Percentiles rank a stretch among this genome's conserved stretches.
phyloP scores from a whole-genome alignment of 2,797 vertebrate genomes.

The Antennarius maculatus region DNA sequence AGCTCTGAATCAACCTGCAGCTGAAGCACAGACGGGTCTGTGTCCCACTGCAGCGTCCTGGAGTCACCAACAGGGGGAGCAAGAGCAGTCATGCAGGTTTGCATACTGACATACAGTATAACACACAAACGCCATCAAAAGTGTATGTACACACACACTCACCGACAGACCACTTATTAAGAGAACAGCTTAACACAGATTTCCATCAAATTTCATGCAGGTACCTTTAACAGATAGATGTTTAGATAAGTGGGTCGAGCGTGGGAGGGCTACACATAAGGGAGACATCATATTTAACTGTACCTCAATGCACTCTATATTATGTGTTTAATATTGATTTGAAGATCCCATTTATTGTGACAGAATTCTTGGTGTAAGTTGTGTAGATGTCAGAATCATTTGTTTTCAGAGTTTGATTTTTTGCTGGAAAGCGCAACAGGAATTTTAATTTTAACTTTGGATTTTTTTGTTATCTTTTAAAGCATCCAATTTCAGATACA shows the following conservation, averaged over 20 bases:
- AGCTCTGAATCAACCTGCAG: constrained; percentile 98
- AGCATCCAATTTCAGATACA: not conserved
- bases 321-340: constrained; percentile 12
- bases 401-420: constrained; percentile 2
- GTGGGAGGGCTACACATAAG: constrained; percentile 30
- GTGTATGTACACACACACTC: constrained; percentile 2
- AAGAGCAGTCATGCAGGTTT: constrained; percentile 85
- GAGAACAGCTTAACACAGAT: constrained; percentile 21
- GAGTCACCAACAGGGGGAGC: constrained; percentile 77
- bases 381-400: not conserved
- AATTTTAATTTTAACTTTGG: not conserved
- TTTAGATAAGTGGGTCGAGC: constrained; percentile 25
- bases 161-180: constrained; percentile 34
- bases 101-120: constrained; percentile 52
- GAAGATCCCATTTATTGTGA: constrained; percentile 19
- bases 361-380: constrained; percentile 9
- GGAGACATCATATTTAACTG: constrained; percentile 36
- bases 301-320: not conserved
- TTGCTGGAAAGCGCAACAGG: not conserved
- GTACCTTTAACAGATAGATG: constrained; percentile 22
- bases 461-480: not conserved
- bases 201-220: constrained; percentile 42
- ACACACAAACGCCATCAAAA: constrained; percentile 1
- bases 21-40: constrained; percentile 98
- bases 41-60: constrained; percentile 99